Conservation (phyloP, 2,888 invertebrate species). For the Xylophagus ater region DNA sequence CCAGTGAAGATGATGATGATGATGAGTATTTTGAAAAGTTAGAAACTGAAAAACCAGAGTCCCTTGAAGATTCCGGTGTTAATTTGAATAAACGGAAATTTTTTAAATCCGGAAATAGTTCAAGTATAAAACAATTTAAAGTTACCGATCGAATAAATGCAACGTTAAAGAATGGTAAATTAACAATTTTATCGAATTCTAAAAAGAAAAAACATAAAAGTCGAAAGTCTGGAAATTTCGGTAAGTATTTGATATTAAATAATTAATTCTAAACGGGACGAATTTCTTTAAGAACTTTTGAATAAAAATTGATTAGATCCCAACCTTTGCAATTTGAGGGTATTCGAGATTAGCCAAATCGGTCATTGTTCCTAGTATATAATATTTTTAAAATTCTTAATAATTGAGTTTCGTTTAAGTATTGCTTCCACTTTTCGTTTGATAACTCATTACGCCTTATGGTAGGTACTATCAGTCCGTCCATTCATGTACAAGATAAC, state of each 20-base stretch:
- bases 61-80: not conserved
- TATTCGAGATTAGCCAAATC: too few relatives aligned
- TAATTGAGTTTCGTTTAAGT: too few relatives aligned
- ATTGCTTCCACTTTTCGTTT: too few relatives aligned
- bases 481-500: too few relatives aligned
- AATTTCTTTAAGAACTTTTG: too few relatives aligned
- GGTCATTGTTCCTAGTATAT: too few relatives aligned
- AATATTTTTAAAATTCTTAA: too few relatives aligned
- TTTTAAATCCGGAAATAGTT: constrained; percentile 29
- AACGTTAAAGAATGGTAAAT: constrained; percentile 30
- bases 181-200: constrained; percentile 23
- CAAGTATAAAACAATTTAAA: constrained; percentile 29
- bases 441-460: too few relatives aligned
- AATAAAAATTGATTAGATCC: too few relatives aligned
- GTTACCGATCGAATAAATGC: constrained; percentile 32
- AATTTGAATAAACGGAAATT: constrained; percentile 28
- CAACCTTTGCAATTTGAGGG: too few relatives aligned
- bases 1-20: constrained; percentile 5
- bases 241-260: constrained; percentile 12
- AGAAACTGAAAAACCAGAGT: constrained; percentile 6
- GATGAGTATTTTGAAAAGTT: constrained; percentile 15
- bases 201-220: constrained; percentile 14
- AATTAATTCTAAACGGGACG: too few relatives aligned
- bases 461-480: too few relatives aligned
- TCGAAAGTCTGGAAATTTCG: constrained; percentile 18